phyloP scores from a whole-genome alignment of 2,797 vertebrate genomes.

The Philypnodon macrostomus region DNA sequence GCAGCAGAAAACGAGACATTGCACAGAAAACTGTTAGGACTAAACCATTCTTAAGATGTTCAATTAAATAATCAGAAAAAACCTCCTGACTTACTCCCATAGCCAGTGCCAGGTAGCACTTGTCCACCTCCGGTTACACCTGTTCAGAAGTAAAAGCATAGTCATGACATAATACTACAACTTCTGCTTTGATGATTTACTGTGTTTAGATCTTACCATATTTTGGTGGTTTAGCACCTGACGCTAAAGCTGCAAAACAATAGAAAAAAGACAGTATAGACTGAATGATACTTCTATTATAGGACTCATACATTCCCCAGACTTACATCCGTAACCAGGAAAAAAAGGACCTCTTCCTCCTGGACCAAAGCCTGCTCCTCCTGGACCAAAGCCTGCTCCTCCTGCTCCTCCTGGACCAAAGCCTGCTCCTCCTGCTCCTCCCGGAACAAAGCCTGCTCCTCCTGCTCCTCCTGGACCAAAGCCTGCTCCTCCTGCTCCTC shows the following conservation, averaged over 20 bases:
- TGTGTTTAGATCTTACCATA: conserved; percentile 60
- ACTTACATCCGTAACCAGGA: conserved; percentile 69
- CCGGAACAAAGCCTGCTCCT: no score
- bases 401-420: conserved; percentile 32
- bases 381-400: conserved; percentile 20
- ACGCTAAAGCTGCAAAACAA: conserved; percentile 46
- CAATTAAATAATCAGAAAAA: no score
- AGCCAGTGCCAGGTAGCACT: conserved; percentile 40
- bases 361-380: conserved; percentile 38
- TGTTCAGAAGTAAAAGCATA: background rate
- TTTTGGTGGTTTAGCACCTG: conserved; percentile 59
- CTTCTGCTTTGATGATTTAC: no score
- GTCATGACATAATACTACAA: background rate
- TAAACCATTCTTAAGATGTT: no score
- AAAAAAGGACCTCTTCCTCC: conserved; percentile 31
- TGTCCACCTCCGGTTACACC: conserved; percentile 48
- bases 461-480: conserved; percentile 32
- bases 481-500: conserved; percentile 38
- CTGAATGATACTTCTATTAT: background rate
- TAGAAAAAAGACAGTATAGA: background rate
- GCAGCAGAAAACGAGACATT: conserved; percentile 35
- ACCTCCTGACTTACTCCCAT: conserved; percentile 38
- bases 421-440: conserved; percentile 40
- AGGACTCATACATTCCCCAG: background rate
- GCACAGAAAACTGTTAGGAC: background rate